Base-by-base conservation (phyloP, 2,113 vertebrate genomes). In the Indicator maculatus region DNA sequence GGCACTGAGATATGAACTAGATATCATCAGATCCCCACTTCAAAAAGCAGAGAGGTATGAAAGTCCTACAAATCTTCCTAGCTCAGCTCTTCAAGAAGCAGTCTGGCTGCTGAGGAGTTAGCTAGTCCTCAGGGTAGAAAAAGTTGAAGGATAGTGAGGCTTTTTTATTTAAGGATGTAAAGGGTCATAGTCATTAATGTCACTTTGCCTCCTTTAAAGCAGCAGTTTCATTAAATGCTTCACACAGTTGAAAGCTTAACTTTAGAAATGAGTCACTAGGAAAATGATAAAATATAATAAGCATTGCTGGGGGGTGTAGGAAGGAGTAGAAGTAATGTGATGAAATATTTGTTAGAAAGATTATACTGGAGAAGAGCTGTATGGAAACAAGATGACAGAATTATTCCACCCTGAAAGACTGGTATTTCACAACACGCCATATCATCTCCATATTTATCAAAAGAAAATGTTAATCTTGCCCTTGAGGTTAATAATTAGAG, bases 301-400 rank as follows among this genome's bases (percentile, higher is more conserved):
- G 45, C 16, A 23, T 85, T 85, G 28, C 41, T 76, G 71, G 39
- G 39, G 56, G 82, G n/a, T 74, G 56, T 73, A 77, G 71, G 75
- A 61, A 91, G 52, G 39, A 38, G 67, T 87, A 63, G 81, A 95
- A 91, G 26, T 47, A 79, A 79, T 52, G 56, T 77, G 67, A 77
- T 94, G 71, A 91, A 93, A 93, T 79, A 71, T 80, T 79, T 96
- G 85, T 93, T 91, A 93, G 84, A 69, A 87, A 59, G 65, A 70
- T 92, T 70, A 70, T 84, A 55, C 39, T 86, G n/a, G 76, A 90
- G 74, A 89, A 67, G 55, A 89, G 28, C 86, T 87, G 78, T 89
- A 47, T 80, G 78, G 64, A 93, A 95, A 91, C 87, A 96, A 85
- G 71, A 76, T 71, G 94, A 96, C 84, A 89, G 56, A 94, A 89